Evolutionary conservation across 1,140 invertebrate genomes (phyloP), one percentile per base, ranked within the genome.

Genomic region (Zaprionus inermis): DNA sequence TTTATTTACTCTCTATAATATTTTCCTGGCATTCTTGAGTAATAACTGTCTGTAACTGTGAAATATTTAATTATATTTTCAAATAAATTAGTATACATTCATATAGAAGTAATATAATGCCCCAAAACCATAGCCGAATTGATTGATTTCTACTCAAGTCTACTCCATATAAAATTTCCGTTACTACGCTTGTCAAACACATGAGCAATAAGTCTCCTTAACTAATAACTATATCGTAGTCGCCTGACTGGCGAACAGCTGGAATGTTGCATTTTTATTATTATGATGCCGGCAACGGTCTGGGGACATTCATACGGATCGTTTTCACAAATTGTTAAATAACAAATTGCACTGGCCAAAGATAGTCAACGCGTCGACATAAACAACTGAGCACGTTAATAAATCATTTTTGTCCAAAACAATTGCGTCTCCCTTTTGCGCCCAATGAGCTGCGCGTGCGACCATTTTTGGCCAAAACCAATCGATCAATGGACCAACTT

Each of bases 311-410:
- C 5, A 84, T 78, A 83, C 76, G 80, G 76, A 83, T 76, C 67
- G 76, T 75, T 86, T 86, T 67, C 77, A 32, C 24, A 73, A 73
- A 88, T 86, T 89, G 83, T 89, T 88, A 80, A 88, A 88, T 88
- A 88, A 88, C 83, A 88, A 89, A 88, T 88, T 84, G 73, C 76
- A 61, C 34, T 72, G 67, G 57, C 84, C 77, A 89, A 63, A 84
- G 56, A 55, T 34, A 72, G 73, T 10, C 56, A 68, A 51, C 66
- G 77, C 83, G 76, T 79, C 68, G 83, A 88, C 83, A 89, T 89
- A 88, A 88, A 89, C 84, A 89, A 88, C 70, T 83, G 74, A 72
- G 55, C 81, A 78, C 74, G 80, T 80, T 89, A 84, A 88, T 88
- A 88, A 88, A 88, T 88, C 84, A 88, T 90, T 88, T 89, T 72